Percentiles rank a stretch among this genome's conserved stretches.
phyloP scores from a whole-genome alignment of 2,797 vertebrate species.

The Hippoglossus hippoglossus region DNA sequence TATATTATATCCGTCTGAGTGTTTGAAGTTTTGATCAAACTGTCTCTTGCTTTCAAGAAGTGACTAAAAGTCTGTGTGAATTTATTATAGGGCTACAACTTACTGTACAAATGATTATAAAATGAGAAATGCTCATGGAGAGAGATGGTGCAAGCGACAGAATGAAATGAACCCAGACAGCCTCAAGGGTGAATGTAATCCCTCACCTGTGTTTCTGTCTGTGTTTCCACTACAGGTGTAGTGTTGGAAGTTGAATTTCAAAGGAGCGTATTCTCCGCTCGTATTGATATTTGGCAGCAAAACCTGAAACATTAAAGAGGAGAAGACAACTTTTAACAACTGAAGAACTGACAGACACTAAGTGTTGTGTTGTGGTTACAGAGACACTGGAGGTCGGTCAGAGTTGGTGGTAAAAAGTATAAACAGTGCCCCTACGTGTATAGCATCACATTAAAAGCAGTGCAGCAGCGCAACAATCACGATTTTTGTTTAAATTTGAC shows the following conservation, averaged over 20 bases:
- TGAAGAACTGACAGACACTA: too few species aligned
- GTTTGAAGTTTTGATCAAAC: background rate
- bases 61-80: background rate
- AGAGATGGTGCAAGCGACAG: conserved; percentile 7
- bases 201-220: conserved; percentile 53
- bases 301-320: conserved; percentile 77
- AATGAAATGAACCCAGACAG: conserved; percentile 13
- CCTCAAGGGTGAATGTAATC: conserved; percentile 12
- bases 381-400: too few species aligned
- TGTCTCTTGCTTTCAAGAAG: background rate
- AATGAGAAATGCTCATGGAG: background rate
- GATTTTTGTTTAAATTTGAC: too few species aligned
- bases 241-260: conserved; percentile 86
- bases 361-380: background rate
- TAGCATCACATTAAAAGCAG: too few species aligned
- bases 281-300: conserved; percentile 80
- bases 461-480: too few species aligned
- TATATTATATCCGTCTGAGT: too few species aligned
- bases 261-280: conserved; percentile 83
- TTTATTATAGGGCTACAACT: background rate
- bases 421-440: too few species aligned
- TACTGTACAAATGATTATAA: background rate
- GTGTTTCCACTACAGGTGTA: conserved; percentile 65
- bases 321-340: background rate
- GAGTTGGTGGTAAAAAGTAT: too few species aligned